A percentile compares a stretch with the other conserved stretches of the same genome.
These are phyloP conservation scores for Catharus fuscescens DNA, from an alignment of 2,113 vertebrate species.

Conservation along the genomic window DNA sequence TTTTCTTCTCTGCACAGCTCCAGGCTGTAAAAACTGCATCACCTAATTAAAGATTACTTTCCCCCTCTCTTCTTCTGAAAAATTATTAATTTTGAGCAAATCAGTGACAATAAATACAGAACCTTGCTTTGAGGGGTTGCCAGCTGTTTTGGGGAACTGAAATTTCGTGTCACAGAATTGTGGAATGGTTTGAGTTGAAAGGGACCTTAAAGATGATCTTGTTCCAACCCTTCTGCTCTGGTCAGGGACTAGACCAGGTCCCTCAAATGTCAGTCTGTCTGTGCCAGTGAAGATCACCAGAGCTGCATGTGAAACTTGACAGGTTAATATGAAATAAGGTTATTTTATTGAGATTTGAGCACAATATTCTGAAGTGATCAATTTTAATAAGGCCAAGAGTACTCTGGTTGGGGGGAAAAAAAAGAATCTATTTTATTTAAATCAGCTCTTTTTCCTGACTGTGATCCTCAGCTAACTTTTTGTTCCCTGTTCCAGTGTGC, in stretches of 20 bases:
- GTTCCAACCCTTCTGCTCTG: not conserved
- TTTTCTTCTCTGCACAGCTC: not conserved
- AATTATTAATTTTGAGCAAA: not conserved
- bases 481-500: not conserved
- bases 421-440: not conserved
- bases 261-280: not conserved
- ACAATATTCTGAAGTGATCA: not conserved
- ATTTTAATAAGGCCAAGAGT: not conserved
- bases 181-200: not conserved
- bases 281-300: not conserved
- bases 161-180: not conserved
- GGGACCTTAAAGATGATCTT: not conserved
- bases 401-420: accelerated
- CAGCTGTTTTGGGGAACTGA: not conserved
- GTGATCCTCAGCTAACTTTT: not conserved
- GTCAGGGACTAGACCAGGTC: not conserved
- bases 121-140: accelerated
- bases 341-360: not conserved
- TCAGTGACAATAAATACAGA: not conserved
- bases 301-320: not conserved
- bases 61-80: not conserved
- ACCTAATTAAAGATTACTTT: not conserved
- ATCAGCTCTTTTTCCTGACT: not conserved
- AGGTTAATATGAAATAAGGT: not conserved
- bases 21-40: not conserved